phyloP scores from a whole-genome alignment of 2,113 vertebrate species.

The Symphodus melops region DNA sequence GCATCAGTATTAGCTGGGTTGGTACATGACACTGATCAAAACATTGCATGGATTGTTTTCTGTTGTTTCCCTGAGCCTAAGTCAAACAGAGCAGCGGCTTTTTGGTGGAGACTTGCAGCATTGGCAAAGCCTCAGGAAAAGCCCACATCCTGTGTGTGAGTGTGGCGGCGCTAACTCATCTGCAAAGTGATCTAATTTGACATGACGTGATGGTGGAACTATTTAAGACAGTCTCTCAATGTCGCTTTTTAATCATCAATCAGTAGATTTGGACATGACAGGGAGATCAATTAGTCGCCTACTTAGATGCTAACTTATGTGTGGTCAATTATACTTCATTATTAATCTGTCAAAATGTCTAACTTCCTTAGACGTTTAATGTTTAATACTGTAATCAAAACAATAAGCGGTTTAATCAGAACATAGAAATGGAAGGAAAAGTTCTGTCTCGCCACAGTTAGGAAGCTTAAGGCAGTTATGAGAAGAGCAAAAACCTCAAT shows the following conservation, averaged over 20 bases:
- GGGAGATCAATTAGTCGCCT: conserved; percentile 67
- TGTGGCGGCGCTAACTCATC: conserved; percentile 34
- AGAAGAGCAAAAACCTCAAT: conserved; percentile 70
- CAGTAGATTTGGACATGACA: conserved; percentile 62
- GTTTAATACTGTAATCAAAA: conserved; percentile 57
- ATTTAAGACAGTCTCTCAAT: conserved; percentile 60
- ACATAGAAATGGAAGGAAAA: conserved; percentile 46
- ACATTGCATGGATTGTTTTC: conserved; percentile 16
- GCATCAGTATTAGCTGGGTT: too few species aligned
- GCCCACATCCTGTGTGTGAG: conserved; percentile 21
- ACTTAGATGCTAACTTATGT: conserved; percentile 72
- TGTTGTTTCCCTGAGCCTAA: conserved; percentile 14
- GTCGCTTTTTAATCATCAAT: conserved; percentile 64
- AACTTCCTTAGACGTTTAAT: conserved; percentile 58
- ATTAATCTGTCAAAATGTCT: conserved; percentile 67
- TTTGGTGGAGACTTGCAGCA: conserved; percentile 7
- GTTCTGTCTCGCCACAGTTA: conserved; percentile 52
- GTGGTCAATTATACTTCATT: conserved; percentile 75
- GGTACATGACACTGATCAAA: conserved; percentile 37
- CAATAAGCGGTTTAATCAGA: conserved; percentile 57
- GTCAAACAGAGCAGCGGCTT: conserved; percentile 20
- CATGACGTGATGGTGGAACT: conserved; percentile 62
- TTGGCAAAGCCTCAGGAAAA: conserved; percentile 32
- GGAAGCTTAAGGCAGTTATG: conserved; percentile 60
- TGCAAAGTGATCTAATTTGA: conserved; percentile 65